These are phyloP conservation scores for Cnemophilus loriae DNA, from an alignment of 2,113 vertebrate genomes.

Conservation along the genomic window DNA sequence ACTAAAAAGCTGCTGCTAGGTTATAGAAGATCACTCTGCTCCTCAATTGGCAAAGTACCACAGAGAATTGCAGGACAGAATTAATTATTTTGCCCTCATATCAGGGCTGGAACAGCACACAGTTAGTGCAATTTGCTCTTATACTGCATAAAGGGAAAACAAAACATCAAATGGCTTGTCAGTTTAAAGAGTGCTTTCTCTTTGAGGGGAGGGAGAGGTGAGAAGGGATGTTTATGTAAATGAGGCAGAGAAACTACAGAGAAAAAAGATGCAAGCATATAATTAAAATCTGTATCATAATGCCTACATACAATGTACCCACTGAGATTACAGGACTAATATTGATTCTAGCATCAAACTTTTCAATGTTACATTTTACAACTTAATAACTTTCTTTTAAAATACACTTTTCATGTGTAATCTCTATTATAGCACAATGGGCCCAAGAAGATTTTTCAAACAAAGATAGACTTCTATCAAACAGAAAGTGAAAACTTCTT, in stretches of 20 bases:
- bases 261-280: not conserved
- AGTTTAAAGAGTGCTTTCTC: not conserved
- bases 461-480: not conserved
- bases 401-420: not conserved
- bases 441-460: not conserved
- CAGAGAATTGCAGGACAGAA: not conserved
- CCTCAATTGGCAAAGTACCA: not conserved
- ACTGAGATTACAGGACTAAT: not conserved
- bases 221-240: not conserved
- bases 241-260: slow-evolving; percentile 2
- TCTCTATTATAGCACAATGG: not conserved
- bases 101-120: not conserved
- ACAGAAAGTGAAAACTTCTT: not conserved
- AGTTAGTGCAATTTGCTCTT: not conserved
- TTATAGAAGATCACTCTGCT: not conserved
- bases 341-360: not conserved
- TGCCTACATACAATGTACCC: not conserved
- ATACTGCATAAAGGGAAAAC: not conserved
- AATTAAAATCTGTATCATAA: slow-evolving; percentile 38
- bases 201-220: not conserved
- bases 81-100: slow-evolving; percentile 13
- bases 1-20: not conserved
- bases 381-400: not conserved
- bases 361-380: not conserved
- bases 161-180: slow-evolving; percentile 13